These are phyloP conservation scores for Emydoidea blandingii DNA, from an alignment of 2,797 vertebrate species.

Conservation along the genomic window DNA sequence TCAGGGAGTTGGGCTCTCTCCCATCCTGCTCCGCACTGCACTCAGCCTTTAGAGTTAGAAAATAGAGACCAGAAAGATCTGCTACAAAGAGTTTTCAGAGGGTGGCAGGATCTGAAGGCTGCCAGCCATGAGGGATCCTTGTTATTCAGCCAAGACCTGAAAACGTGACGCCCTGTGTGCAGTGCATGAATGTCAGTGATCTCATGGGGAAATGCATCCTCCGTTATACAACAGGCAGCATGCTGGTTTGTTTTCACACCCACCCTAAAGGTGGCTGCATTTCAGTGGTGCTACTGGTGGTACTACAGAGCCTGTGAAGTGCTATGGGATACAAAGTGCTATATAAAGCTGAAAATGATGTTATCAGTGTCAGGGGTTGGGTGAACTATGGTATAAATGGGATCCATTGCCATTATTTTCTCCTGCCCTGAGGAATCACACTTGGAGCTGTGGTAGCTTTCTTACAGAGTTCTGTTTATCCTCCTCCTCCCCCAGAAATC, in stretches of 20 bases:
- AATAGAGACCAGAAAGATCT: background rate
- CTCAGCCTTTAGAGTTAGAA: background rate
- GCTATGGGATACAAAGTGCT: background rate
- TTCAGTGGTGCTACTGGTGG: background rate
- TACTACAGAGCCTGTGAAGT: background rate
- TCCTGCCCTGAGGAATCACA: background rate
- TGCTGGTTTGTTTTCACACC: background rate
- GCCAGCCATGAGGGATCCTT: background rate
- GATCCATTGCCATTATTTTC: background rate
- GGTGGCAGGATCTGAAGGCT: background rate
- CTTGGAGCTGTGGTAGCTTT: background rate
- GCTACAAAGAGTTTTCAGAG: background rate
- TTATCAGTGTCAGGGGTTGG: accelerated
- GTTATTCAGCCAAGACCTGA: background rate
- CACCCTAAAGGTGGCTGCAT: background rate
- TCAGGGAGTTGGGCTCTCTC: background rate
- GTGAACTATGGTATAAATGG: background rate
- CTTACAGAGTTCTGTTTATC: background rate
- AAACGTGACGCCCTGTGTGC: background rate
- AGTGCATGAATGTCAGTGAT: background rate
- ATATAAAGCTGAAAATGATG: background rate
- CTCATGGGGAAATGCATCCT: background rate
- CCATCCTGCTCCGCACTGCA: background rate
- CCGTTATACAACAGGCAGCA: background rate
- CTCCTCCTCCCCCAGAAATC: background rate